Conservation (phyloP, 1,140 invertebrate genomes). For the Meloidogyne floridensis region DNA sequence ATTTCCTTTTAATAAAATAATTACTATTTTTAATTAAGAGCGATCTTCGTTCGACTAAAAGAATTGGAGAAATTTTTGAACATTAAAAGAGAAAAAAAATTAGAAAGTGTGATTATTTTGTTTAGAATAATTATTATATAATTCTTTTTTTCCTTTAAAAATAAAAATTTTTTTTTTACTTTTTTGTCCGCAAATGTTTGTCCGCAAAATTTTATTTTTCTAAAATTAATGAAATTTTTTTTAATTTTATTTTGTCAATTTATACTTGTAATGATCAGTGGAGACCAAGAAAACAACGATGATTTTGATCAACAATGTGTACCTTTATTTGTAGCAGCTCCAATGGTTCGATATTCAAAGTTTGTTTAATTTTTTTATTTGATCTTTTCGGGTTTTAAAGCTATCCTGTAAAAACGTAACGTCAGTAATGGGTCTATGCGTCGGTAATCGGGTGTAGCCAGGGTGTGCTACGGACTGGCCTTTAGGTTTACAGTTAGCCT, state of each 20-base stretch:
- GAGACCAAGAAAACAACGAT: not conserved
- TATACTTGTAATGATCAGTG: not conserved
- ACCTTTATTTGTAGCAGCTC: slow-evolving; percentile 81
- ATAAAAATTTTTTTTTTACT: no score
- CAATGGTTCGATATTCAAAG: slow-evolving; percentile 95
- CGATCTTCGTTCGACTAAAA: slow-evolving; percentile 32
- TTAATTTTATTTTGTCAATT: no score
- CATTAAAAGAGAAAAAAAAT: not conserved
- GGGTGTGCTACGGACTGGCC: no score
- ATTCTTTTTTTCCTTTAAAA: not conserved
- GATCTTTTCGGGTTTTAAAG: not conserved
- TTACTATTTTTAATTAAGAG: slow-evolving; percentile 24
- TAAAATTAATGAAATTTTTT: no score
- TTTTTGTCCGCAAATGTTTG: no score
- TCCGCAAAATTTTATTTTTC: no score
- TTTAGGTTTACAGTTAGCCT: no score
- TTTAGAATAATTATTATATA: not conserved
- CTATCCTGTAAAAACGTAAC: no score
- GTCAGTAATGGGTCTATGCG: no score
- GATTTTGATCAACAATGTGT: slow-evolving; percentile 61
- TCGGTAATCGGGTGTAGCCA: no score
- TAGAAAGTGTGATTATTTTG: not conserved
- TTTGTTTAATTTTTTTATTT: slow-evolving; percentile 67
- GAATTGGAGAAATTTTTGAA: slow-evolving; percentile 25
- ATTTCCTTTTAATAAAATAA: not conserved